Evolutionary conservation across 2,113 vertebrate genomes (phyloP).

Genomic region (Urocolius indicus): DNA sequence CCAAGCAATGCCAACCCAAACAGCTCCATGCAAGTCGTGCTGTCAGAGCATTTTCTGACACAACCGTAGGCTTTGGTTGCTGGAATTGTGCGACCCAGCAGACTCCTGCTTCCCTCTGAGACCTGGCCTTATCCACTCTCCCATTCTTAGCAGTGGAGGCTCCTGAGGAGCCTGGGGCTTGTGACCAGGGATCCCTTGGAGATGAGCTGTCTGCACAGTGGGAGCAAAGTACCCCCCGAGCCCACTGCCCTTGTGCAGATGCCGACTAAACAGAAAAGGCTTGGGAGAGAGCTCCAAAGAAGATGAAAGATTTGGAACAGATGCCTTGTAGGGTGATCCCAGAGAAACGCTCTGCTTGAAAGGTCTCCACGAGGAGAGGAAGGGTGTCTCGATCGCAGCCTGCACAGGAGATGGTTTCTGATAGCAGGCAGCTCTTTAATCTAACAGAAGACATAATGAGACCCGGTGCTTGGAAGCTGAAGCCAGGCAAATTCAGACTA

Average conservation of each 20-base stretch:
- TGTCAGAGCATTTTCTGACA: not conserved
- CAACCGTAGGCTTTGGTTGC: not conserved
- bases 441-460: not conserved
- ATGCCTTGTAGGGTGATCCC: not conserved
- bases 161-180: not conserved
- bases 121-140: not conserved
- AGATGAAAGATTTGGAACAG: not conserved
- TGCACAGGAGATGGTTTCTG: not conserved
- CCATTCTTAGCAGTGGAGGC: not conserved
- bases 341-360: rapidly evolving
- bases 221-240: rapidly evolving
- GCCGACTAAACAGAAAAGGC: not conserved
- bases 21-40: not conserved
- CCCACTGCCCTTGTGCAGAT: not conserved
- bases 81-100: rapidly evolving
- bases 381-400: not conserved
- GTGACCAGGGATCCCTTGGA: not conserved
- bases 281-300: not conserved
- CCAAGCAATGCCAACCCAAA: not conserved
- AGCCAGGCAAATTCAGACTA: conserved; percentile 54
- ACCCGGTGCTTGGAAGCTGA: conserved; percentile 36
- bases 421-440: conserved; percentile 33
- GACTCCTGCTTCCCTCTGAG: not conserved
- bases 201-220: not conserved
- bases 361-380: not conserved